Evolutionary conservation across 1,140 invertebrate species (phyloP), one percentile per base, ranked within the genome.

Genomic region (Kradibia gibbosae): DNA sequence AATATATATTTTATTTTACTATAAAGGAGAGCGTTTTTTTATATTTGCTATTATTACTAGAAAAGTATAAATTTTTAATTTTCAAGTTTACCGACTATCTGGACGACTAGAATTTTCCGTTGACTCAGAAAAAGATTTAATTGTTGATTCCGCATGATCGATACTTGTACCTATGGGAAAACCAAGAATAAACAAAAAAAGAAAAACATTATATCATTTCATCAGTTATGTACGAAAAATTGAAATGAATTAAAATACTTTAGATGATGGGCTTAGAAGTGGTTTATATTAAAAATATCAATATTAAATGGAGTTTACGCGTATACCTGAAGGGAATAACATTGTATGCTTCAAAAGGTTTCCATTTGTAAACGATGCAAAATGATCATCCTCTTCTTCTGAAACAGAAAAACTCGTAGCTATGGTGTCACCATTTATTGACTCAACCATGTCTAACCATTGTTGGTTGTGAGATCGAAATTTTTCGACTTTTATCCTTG

Each of bases 381-480:
- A 88, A 86, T 94, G 94, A 65, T 94, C 93, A 60, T 94, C 94
- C 83, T 93, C 93, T 45, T 75, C 81, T 53, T 73, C 67, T 60
- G 36, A 42, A 34, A 25, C n/a, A 34, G 74, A 31, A 60, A 92
- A 85, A 83, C 93, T 91, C 84, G 92, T 90, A 81, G 92, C 91
- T 0, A 92, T 92, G 20, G 88, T 86, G 80, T 93, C 93, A 3
- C 91, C 88, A 36, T 92, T 91, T 79, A 93, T 90, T 74, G 92
- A 93, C 87, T 96, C 96, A 39, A 99, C 97, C 95, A 99, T 98
- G 86, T 98, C 97, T 70, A 99, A 90, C 99, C 98, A 99, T 88
- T 99, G 97, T 0, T 96, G 96, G 91, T 99, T 99, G 90, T 99
- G 97, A 89, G 96, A 97, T 31, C 97, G 93, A 89, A 99, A 99